phyloP scores from a whole-genome alignment of 2,888 invertebrate species.

The Tenthredo scrophulariae region DNA sequence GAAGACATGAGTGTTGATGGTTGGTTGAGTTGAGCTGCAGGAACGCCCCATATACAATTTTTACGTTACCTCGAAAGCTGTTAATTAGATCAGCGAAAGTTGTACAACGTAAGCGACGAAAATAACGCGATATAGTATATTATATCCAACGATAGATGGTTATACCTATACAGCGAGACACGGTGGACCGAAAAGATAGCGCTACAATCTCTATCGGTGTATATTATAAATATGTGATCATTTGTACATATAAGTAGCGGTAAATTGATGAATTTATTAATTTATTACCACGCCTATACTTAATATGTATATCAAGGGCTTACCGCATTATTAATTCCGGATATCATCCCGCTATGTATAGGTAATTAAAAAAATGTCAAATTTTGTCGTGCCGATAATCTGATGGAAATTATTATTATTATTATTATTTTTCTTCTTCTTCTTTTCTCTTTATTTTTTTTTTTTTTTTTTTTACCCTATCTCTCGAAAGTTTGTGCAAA shows the following conservation, averaged over 20 bases:
- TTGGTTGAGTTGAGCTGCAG: too few species aligned
- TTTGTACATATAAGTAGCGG: constrained; percentile 35
- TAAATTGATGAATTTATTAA: constrained; percentile 41
- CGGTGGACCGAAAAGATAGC: constrained; percentile 17
- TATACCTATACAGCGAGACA: constrained; percentile 46
- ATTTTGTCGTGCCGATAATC: neutral
- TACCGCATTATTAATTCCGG: too few species aligned
- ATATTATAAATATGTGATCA: neutral
- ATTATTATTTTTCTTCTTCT: too few species aligned
- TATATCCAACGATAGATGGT: constrained; percentile 28
- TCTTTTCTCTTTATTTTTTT: neutral
- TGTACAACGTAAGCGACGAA: constrained; percentile 13
- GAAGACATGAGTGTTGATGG: too few species aligned
- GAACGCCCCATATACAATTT: too few species aligned
- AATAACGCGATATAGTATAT: constrained; percentile 25
- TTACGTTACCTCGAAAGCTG: constrained; percentile 3
- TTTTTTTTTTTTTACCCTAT: neutral
- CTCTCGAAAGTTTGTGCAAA: neutral
- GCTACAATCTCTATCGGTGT: constrained; percentile 16
- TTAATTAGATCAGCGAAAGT: constrained; percentile 43
- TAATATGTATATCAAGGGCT: neutral
- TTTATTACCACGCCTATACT: constrained; percentile 1
- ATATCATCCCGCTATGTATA: too few species aligned
- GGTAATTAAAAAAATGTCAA: too few species aligned
- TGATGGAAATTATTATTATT: too few species aligned